Percentiles rank a stretch among this genome's conserved stretches.
phyloP scores from a whole-genome alignment of 2,113 vertebrate species.

The Anthoscopus minutus region DNA sequence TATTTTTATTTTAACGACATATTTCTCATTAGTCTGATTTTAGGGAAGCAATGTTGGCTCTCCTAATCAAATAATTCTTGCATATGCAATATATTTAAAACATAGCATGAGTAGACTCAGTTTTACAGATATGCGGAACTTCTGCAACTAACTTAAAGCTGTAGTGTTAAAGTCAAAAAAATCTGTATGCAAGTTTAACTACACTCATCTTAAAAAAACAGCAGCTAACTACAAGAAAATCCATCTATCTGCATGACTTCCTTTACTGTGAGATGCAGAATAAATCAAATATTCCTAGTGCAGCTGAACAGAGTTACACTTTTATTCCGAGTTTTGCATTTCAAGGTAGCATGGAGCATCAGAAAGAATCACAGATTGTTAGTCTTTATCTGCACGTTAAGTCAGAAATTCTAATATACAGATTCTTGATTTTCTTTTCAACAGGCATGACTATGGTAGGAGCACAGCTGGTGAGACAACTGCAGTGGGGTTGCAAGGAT shows the following conservation, averaged over 20 bases:
- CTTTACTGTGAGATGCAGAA: neutral
- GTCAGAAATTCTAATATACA: neutral
- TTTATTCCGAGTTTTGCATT: neutral
- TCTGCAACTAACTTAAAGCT: neutral
- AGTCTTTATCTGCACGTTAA: neutral
- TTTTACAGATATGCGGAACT: neutral
- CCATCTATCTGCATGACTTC: neutral
- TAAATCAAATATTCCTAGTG: neutral
- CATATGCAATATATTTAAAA: neutral
- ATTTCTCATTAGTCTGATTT: neutral
- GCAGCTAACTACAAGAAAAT: neutral
- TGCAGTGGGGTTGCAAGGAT: neutral
- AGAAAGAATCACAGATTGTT: neutral
- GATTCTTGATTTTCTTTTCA: neutral
- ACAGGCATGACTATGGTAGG: neutral
- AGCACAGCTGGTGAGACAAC: neutral
- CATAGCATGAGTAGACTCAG: neutral
- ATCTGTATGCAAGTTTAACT: neutral
- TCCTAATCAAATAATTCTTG: neutral
- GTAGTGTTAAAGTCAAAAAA: neutral
- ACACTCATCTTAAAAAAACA: neutral
- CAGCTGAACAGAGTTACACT: neutral
- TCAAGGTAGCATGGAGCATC: neutral
- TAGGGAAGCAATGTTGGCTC: neutral
- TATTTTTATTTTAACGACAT: neutral